Percentiles rank a stretch among this genome's conserved stretches.
These are phyloP conservation scores for Protobothrops mucrosquamatus DNA, from an alignment of 2,113 vertebrate species.

Conservation along the genomic window DNA sequence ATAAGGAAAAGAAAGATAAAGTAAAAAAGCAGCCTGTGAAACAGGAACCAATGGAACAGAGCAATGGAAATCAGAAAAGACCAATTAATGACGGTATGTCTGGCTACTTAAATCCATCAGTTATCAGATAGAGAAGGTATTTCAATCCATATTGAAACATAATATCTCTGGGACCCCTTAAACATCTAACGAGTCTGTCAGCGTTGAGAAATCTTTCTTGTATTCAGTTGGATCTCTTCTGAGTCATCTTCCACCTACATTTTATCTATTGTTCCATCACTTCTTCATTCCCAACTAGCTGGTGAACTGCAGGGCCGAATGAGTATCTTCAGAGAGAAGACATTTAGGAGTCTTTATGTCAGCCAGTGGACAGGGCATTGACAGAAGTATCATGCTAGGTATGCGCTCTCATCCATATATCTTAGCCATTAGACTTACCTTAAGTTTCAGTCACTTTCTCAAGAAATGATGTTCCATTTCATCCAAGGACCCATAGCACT, in stretches of 20 bases:
- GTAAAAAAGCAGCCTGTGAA: constrained; percentile 77
- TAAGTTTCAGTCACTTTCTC: neutral
- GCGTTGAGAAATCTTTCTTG: neutral
- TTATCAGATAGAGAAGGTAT: neutral
- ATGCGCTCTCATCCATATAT: neutral
- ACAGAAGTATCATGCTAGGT: neutral
- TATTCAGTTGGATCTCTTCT: neutral
- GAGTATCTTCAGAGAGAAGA: neutral
- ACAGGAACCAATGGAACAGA: constrained; percentile 73
- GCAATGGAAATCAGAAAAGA: constrained; percentile 82
- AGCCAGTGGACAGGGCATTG: neutral
- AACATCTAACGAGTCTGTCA: neutral
- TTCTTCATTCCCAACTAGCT: neutral
- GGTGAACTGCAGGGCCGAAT: neutral
- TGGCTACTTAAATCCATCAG: neutral
- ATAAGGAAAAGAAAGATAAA: constrained; percentile 89
- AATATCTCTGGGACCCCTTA: neutral
- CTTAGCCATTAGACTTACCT: neutral
- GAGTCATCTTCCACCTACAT: neutral
- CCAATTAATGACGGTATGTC: constrained; percentile 75
- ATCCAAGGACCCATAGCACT: neutral
- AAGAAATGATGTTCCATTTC: neutral
- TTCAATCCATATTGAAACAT: neutral
- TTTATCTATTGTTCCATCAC: neutral
- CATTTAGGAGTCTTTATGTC: neutral